Conservation (phyloP, 1,140 invertebrate genomes). For the Pseudobourletiella spinata region DNA sequence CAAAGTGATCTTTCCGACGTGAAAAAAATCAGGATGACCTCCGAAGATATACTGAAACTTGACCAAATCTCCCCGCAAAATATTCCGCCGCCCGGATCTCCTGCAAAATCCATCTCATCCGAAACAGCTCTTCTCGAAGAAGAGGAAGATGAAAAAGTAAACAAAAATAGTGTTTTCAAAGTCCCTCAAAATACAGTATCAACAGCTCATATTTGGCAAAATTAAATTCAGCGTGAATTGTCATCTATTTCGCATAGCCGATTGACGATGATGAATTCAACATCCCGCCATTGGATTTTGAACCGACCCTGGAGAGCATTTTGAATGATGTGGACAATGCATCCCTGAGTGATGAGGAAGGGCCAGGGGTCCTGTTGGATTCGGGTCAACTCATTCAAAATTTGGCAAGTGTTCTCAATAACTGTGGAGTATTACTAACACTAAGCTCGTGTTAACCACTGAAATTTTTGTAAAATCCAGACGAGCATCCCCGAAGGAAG, state of each 20-base stretch:
- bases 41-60: no score
- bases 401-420: not conserved
- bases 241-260: no score
- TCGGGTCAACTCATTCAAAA: slow-evolving; percentile 12
- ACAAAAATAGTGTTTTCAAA: not conserved
- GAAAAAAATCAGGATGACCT: no score
- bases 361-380: slow-evolving; percentile 7
- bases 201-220: no score
- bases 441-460: not conserved
- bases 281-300: slow-evolving; percentile 62
- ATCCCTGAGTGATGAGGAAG: slow-evolving; percentile 51
- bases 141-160: slow-evolving; percentile 20
- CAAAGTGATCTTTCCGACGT: no score
- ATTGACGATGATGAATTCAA: slow-evolving; percentile 71
- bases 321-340: slow-evolving; percentile 63
- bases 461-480: slow-evolving; percentile 15
- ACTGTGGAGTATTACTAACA: no score
- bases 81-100: no score
- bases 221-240: no score
- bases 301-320: slow-evolving; percentile 77
- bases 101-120: slow-evolving; percentile 1
- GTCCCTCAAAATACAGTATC: not conserved
- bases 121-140: not conserved
- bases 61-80: no score
- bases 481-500: slow-evolving; percentile 37